Conservation (phyloP, 2,113 vertebrate species). For the Tinamus guttatus region DNA sequence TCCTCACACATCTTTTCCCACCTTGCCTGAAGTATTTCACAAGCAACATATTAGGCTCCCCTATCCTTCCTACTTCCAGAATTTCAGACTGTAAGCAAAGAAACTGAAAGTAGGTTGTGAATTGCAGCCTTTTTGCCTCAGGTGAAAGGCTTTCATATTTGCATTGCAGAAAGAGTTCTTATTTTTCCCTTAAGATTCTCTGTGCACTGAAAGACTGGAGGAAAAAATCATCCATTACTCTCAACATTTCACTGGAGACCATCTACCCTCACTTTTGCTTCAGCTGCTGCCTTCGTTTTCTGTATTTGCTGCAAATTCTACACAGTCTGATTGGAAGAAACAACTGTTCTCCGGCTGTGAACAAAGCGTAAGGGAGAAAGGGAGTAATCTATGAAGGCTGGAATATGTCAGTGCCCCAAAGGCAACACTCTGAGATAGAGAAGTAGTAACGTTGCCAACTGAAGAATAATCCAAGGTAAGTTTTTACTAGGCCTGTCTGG, state of each 20-base stretch:
- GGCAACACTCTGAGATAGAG: neutral
- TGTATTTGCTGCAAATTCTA: neutral
- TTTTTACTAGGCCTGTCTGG: neutral
- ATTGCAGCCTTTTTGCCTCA: neutral
- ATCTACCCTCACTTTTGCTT: neutral
- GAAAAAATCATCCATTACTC: neutral
- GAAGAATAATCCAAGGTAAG: neutral
- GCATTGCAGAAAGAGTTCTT: neutral
- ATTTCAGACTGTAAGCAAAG: slow-evolving; percentile 26
- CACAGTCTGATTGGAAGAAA: neutral
- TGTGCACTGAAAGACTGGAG: neutral
- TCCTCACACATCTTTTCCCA: neutral
- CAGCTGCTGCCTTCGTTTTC: neutral
- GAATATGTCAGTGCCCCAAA: neutral
- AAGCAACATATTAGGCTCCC: slow-evolving; percentile 21
- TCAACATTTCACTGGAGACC: neutral
- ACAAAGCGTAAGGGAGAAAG: neutral
- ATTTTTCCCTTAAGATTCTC: neutral
- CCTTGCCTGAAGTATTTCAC: slow-evolving; percentile 23
- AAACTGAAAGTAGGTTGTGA: neutral
- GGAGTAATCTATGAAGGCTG: neutral
- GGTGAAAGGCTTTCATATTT: neutral
- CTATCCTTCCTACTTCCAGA: neutral
- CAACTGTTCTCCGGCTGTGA: neutral
- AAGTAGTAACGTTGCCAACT: neutral